Evolutionary conservation across 2,888 invertebrate species (phyloP).

Genomic region (Diaperis boleti): DNA sequence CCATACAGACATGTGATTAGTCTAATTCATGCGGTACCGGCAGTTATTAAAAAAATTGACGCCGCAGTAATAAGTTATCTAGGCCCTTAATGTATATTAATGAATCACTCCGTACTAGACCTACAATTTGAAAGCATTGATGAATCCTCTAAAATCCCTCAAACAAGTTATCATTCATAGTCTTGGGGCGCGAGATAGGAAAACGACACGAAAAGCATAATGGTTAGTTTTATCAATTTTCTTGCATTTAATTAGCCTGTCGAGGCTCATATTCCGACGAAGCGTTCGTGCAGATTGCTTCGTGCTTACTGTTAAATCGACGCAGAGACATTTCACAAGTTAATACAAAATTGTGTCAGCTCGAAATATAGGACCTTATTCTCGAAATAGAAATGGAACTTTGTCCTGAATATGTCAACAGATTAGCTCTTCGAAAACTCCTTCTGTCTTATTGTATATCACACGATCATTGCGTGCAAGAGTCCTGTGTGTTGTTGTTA

Average conservation of each 20-base stretch:
- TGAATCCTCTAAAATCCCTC: too few species aligned
- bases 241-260: conserved; percentile 28
- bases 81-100: too few species aligned
- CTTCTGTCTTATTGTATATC: neutral
- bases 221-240: conserved; percentile 12
- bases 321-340: conserved; percentile 19
- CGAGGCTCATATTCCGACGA: conserved; percentile 19
- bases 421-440: too few species aligned
- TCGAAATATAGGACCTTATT: conserved; percentile 1
- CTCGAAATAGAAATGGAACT: neutral
- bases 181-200: neutral
- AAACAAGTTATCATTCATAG: conserved; percentile 1
- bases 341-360: conserved; percentile 11
- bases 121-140: too few species aligned
- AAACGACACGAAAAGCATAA: conserved; percentile 1
- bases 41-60: too few species aligned
- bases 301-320: conserved; percentile 16
- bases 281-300: conserved; percentile 27
- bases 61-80: too few species aligned
- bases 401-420: too few species aligned
- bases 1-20: too few species aligned
- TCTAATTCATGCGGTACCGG: too few species aligned
- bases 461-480: too few species aligned
- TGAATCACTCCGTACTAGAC: too few species aligned
- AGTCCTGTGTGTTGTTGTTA: too few species aligned